These are phyloP conservation scores for Erebia epiphron DNA, from an alignment of 2,888 invertebrate genomes.

Conservation along the genomic window DNA sequence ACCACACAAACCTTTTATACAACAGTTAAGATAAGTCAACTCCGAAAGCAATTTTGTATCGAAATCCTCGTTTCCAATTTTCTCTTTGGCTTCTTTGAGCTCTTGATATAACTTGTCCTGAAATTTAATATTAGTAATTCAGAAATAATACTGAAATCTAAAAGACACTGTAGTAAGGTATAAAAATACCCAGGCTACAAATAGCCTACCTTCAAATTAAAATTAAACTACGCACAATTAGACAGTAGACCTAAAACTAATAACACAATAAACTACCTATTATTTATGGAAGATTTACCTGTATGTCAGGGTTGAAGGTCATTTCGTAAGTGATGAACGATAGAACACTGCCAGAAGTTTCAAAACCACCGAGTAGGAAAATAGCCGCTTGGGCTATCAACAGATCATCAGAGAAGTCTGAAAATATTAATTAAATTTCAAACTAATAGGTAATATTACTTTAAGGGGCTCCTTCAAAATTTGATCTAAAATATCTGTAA, in stretches of 20 bases:
- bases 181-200: no score
- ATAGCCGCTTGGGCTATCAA: constrained; percentile 61
- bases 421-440: not conserved
- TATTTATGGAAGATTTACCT: constrained; percentile 49
- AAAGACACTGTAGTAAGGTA: not conserved
- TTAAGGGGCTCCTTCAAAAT: no score
- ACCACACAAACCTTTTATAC: constrained; percentile 51
- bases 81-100: constrained; percentile 48
- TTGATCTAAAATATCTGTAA: no score
- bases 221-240: no score
- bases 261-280: no score
- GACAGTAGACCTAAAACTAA: no score
- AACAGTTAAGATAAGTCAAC: constrained; percentile 49
- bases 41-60: constrained; percentile 44
- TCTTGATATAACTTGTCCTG: constrained; percentile 56
- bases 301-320: constrained; percentile 51
- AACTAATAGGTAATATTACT: not conserved
- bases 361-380: constrained; percentile 65
- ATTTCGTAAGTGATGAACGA: constrained; percentile 53
- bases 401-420: constrained; percentile 48
- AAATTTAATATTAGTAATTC: not conserved
- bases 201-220: no score
- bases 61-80: constrained; percentile 38
- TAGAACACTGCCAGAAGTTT: constrained; percentile 53
- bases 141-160: not conserved